phyloP scores from a whole-genome alignment of 1,140 invertebrate genomes.

The Bactericera cockerelli region DNA sequence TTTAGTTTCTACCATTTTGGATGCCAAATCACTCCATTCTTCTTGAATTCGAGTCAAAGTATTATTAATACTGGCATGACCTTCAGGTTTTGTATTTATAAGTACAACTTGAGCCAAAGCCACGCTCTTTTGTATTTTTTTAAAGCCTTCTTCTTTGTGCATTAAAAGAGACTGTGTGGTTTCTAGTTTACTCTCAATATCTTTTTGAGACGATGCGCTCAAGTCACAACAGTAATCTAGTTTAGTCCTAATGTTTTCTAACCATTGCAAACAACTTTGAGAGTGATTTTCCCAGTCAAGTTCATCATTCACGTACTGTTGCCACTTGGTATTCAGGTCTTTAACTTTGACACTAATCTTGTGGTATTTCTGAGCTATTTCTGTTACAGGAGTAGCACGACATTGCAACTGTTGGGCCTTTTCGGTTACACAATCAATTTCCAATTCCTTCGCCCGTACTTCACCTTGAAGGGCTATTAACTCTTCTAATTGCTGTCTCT shows the following conservation, averaged over 20 bases:
- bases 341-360: conserved; percentile 78
- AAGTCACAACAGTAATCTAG: conserved; percentile 69
- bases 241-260: conserved; percentile 70
- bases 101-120: conserved; percentile 82
- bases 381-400: conserved; percentile 62
- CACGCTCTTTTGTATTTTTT: conserved; percentile 66
- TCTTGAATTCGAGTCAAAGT: conserved; percentile 69
- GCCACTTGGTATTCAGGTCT: conserved; percentile 77
- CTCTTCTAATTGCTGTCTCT: conserved; percentile 65
- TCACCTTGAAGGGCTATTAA: conserved; percentile 68
- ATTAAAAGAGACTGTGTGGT: conserved; percentile 64
- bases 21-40: conserved; percentile 70
- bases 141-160: conserved; percentile 80
- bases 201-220: conserved; percentile 61
- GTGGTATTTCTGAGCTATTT: conserved; percentile 79
- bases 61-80: conserved; percentile 73
- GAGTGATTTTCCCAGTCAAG: conserved; percentile 72
- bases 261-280: conserved; percentile 62
- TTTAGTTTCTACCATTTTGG: conserved; percentile 80
- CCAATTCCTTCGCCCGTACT: conserved; percentile 74
- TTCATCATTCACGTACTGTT: conserved; percentile 76
- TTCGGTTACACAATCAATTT: conserved; percentile 84
- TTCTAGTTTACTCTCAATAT: conserved; percentile 68
- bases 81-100: conserved; percentile 75
- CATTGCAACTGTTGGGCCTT: conserved; percentile 59